Conservation (phyloP, 2,113 vertebrate genomes). For the Prionailurus bengalensis region DNA sequence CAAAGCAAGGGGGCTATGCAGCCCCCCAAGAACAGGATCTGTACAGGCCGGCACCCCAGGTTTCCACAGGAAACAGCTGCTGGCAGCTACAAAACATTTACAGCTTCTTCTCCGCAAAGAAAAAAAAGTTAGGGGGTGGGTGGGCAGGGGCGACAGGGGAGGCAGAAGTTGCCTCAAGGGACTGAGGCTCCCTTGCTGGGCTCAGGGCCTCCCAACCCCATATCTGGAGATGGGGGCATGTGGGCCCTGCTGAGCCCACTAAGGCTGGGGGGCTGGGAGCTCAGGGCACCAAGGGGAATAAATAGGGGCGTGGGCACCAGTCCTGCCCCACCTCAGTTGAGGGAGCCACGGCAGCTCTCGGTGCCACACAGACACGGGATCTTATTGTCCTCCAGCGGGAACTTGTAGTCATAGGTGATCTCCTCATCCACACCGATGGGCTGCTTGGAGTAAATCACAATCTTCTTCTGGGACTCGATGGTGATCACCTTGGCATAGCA, state of each 20-base stretch:
- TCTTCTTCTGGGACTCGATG: constrained; percentile 98
- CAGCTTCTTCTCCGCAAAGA: constrained; percentile 85
- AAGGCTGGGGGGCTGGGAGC: constrained; percentile 67
- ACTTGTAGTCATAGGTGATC: constrained; percentile 98
- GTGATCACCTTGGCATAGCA: constrained; percentile 99
- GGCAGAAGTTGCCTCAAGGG: constrained; percentile 61
- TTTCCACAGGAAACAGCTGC: constrained; percentile 85
- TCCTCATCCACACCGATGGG: constrained; percentile 96
- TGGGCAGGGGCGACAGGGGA: neutral
- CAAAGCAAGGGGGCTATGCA: constrained; percentile 67
- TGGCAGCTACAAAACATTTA: constrained; percentile 85
- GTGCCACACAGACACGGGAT: constrained; percentile 97
- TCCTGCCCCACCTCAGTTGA: constrained; percentile 90
- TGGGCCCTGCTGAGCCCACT: constrained; percentile 63
- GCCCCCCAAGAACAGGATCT: constrained; percentile 80
- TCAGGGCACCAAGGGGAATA: constrained; percentile 76
- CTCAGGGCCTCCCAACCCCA: neutral
- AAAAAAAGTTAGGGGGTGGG: constrained; percentile 71
- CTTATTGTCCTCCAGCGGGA: constrained; percentile 98
- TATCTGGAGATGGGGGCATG: neutral
- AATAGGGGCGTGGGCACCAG: constrained; percentile 76
- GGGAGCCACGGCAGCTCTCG: constrained; percentile 95
- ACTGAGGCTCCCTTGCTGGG: constrained; percentile 68
- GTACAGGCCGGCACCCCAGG: constrained; percentile 83
- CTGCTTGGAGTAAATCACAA: constrained; percentile 98